phyloP scores from a whole-genome alignment of 2,113 vertebrate genomes.

The Podarcis muralis region DNA sequence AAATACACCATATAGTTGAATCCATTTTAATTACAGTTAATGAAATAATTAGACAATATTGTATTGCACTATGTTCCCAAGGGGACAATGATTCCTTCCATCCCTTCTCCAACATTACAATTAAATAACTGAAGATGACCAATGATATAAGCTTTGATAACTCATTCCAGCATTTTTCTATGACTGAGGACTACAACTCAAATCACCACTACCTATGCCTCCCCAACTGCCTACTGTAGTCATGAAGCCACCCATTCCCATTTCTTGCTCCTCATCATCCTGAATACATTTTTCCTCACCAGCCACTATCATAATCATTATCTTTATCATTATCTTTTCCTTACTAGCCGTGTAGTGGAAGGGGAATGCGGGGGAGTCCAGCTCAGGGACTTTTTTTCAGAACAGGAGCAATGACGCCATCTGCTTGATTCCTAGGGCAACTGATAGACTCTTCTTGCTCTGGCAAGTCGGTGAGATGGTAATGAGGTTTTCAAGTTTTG shows the following conservation, averaged over 20 bases:
- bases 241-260: neutral
- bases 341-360: too few relatives aligned
- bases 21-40: slow-evolving; percentile 29
- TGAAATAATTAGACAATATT: slow-evolving; percentile 25
- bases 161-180: neutral
- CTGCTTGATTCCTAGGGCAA: neutral
- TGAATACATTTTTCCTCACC: neutral
- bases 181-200: neutral
- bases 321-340: neutral
- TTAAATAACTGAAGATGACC: neutral
- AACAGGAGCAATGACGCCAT: too few relatives aligned
- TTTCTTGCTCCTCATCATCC: neutral
- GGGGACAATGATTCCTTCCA: neutral
- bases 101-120: neutral
- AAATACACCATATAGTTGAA: slow-evolving; percentile 45
- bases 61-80: slow-evolving; percentile 2
- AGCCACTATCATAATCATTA: neutral
- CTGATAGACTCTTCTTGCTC: too few relatives aligned
- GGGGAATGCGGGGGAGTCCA: too few relatives aligned
- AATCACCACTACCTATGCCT: neutral
- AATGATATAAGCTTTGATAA: neutral
- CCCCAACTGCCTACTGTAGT: neutral
- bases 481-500: neutral
- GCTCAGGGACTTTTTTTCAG: too few relatives aligned
- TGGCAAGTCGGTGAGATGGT: neutral